These are phyloP conservation scores for Drosophila incognita DNA, from an alignment of 2,888 invertebrate species.

Conservation along the genomic window DNA sequence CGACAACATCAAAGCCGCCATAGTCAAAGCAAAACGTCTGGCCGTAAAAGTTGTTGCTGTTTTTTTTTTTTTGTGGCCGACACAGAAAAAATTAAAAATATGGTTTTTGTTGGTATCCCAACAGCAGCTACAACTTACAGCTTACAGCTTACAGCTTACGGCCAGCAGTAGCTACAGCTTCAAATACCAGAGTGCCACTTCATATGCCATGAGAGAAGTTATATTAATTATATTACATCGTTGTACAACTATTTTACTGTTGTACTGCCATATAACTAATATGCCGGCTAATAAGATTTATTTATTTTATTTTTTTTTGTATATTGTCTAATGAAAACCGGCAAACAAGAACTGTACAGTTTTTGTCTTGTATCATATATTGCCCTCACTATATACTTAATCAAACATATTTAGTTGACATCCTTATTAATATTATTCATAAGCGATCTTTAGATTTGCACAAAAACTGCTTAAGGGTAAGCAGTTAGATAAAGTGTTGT, in stretches of 20 bases:
- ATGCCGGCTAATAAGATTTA: neutral
- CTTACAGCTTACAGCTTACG: neutral
- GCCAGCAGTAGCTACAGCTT: slow-evolving; percentile 10
- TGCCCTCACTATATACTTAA: neutral
- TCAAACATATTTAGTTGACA: neutral
- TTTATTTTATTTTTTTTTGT: neutral
- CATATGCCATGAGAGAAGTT: neutral
- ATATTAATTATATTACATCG: neutral
- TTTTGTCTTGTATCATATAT: neutral
- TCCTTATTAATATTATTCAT: neutral
- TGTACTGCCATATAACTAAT: neutral
- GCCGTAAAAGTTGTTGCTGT: slow-evolving; percentile 53
- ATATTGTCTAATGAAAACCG: neutral
- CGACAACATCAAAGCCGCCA: slow-evolving; percentile 72
- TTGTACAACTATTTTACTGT: neutral
- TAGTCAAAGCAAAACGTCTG: slow-evolving; percentile 68
- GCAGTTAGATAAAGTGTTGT: neutral
- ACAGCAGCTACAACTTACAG: slow-evolving; percentile 9
- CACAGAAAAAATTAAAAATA: slow-evolving; percentile 63
- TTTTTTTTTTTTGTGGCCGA: slow-evolving; percentile 41
- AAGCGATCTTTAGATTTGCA: neutral
- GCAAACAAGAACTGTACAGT: neutral
- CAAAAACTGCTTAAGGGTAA: neutral
- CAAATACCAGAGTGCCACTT: neutral
- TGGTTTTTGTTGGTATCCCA: slow-evolving; percentile 25